Percentiles rank a stretch among this genome's conserved stretches.
These are phyloP conservation scores for Virgularia gustaviana DNA, from an alignment of 92 coral and sea anemone species.

Conservation along the genomic window DNA sequence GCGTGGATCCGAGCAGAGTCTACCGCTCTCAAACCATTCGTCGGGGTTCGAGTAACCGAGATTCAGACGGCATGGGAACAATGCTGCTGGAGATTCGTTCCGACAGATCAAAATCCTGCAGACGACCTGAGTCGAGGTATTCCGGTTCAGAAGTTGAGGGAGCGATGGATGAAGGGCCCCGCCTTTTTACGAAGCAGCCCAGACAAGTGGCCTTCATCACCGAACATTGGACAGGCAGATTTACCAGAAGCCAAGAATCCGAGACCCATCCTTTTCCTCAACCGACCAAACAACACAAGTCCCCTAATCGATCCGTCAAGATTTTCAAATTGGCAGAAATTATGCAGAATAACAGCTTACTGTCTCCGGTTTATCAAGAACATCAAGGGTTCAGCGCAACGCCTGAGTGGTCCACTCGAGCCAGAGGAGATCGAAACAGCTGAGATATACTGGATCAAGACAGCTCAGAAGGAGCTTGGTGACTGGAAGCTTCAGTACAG, in stretches of 20 bases:
- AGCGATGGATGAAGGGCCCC: conserved; percentile 17
- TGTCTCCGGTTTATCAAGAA: conserved; percentile 1
- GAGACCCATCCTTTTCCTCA: background rate
- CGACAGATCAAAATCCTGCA: conserved; percentile 17
- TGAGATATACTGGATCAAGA: conserved; percentile 34
- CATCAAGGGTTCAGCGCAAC: background rate
- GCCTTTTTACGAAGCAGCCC: background rate
- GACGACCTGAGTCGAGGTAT: background rate
- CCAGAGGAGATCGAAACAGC: conserved; percentile 35
- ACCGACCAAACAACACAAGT: background rate
- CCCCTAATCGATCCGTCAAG: background rate
- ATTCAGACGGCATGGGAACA: conserved; percentile 45
- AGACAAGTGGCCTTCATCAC: background rate
- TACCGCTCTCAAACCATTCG: background rate
- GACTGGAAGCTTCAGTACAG: conserved; percentile 17
- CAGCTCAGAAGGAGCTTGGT: conserved; percentile 26
- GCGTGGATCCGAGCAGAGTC: conserved; percentile 29
- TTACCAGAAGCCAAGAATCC: conserved; percentile 30
- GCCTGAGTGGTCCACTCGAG: conserved; percentile 7
- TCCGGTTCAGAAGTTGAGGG: background rate
- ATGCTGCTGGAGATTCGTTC: conserved; percentile 9
- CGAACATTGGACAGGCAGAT: background rate
- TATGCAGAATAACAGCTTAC: conserved; percentile 12
- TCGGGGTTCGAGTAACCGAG: conserved; percentile 41
- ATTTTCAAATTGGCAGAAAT: background rate